phyloP scores from a whole-genome alignment of 1,140 invertebrate species.

The Pogonognathellus flavescens region DNA sequence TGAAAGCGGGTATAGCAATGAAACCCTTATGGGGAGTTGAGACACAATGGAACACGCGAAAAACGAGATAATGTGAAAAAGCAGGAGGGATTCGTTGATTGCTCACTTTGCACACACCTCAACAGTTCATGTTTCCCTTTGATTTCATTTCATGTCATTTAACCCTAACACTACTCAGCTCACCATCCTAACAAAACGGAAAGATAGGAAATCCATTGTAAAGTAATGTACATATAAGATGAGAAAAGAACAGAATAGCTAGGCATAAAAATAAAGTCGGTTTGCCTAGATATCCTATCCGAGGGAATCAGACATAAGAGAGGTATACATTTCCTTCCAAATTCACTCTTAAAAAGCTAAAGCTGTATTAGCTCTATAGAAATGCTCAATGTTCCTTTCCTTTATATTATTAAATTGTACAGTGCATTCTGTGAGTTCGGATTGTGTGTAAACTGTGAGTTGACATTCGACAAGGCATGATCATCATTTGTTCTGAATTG shows the following conservation, averaged over 20 bases:
- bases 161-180: neutral
- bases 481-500: slow-evolving; percentile 31
- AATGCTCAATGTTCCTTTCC: neutral
- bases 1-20: too few relatives aligned
- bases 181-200: neutral
- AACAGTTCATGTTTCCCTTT: slow-evolving; percentile 2
- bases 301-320: neutral
- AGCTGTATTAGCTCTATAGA: neutral
- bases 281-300: neutral
- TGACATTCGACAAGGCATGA: neutral
- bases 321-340: neutral
- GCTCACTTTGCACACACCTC: slow-evolving; percentile 21
- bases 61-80: neutral
- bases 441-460: neutral
- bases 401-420: neutral
- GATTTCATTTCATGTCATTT: slow-evolving; percentile 18
- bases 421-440: neutral
- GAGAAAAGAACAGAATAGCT: too few relatives aligned
- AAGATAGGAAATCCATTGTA: neutral
- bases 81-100: neutral
- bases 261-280: too few relatives aligned
- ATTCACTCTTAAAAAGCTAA: neutral
- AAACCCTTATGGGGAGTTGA: too few relatives aligned
- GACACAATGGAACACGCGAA: too few relatives aligned
- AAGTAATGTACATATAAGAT: too few relatives aligned